Evolutionary conservation across 2,888 invertebrate species (phyloP).

Genomic region (Icerya purchasi): DNA sequence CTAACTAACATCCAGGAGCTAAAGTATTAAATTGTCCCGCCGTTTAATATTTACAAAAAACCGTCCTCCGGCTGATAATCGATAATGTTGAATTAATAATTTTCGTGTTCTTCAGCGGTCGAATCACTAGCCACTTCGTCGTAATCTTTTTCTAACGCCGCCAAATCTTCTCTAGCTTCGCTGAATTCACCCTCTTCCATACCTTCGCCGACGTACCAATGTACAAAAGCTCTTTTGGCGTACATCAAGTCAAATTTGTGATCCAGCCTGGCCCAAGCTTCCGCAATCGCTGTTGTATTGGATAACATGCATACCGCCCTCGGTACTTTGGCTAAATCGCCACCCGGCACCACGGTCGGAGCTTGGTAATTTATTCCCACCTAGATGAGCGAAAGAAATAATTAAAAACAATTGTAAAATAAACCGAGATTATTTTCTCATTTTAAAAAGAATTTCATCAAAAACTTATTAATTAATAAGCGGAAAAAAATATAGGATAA

Average conservation of each 20-base stretch:
- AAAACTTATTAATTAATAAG: too few species aligned
- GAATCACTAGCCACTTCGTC: conserved; percentile 67
- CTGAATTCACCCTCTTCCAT: conserved; percentile 50
- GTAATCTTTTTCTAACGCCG: conserved; percentile 67
- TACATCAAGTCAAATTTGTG: conserved; percentile 49
- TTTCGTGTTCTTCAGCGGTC: neutral
- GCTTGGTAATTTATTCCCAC: conserved; percentile 25
- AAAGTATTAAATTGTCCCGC: too few species aligned
- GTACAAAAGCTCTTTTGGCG: conserved; percentile 44
- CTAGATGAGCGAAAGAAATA: conserved; percentile 4
- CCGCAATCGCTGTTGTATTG: conserved; percentile 72
- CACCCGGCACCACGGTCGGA: conserved; percentile 79
- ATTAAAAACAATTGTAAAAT: too few species aligned
- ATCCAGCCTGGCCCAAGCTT: conserved; percentile 45
- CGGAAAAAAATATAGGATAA: too few species aligned
- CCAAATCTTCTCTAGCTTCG: conserved; percentile 31
- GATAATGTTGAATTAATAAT: too few species aligned
- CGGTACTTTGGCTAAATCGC: conserved; percentile 82
- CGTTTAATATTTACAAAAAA: too few species aligned
- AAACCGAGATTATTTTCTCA: too few species aligned
- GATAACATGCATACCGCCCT: conserved; percentile 95
- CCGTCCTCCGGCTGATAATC: too few species aligned
- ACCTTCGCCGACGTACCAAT: conserved; percentile 41
- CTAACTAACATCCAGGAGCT: too few species aligned
- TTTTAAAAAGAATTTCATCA: too few species aligned